A percentile compares a stretch with the other conserved stretches of the same genome.
These are phyloP conservation scores for Rhinatrema bivittatum DNA, from an alignment of 2,797 vertebrate genomes.

Conservation along the genomic window DNA sequence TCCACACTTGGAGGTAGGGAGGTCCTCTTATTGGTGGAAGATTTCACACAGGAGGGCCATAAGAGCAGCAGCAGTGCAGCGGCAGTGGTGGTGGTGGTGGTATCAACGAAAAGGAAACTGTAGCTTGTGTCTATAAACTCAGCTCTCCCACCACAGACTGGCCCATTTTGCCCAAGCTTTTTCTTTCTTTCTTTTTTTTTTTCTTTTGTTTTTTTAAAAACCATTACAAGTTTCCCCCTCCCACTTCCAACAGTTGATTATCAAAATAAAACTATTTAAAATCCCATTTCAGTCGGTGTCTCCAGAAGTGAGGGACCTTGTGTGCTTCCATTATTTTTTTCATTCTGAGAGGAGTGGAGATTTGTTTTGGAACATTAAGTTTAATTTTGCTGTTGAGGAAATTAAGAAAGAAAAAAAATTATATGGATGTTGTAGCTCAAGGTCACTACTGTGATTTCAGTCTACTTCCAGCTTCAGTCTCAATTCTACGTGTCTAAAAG, in stretches of 20 bases:
- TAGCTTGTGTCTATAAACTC: slow-evolving; percentile 30
- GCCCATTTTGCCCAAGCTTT: slow-evolving; percentile 45
- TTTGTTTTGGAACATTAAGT: no score
- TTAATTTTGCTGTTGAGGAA: no score
- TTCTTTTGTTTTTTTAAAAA: slow-evolving; percentile 37
- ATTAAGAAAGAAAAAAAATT: no score
- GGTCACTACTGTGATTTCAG: no score
- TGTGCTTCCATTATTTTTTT: no score
- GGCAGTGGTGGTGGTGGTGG: slow-evolving; percentile 29
- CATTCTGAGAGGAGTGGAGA: no score
- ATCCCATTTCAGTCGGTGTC: no score
- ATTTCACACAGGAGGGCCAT: not conserved
- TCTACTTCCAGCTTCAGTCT: no score
- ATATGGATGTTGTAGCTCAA: no score
- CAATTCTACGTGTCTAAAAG: no score
- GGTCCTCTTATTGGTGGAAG: not conserved
- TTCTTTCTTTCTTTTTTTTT: slow-evolving; percentile 33
- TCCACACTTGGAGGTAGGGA: no score
- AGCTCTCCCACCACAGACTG: slow-evolving; percentile 40
- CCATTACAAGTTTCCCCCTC: slow-evolving; percentile 39
- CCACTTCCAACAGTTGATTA: slow-evolving; percentile 49
- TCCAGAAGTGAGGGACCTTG: no score
- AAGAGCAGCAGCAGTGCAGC: slow-evolving; percentile 32
- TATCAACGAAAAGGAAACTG: slow-evolving; percentile 35
- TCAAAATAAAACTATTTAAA: slow-evolving; percentile 1